These are phyloP conservation scores for Psammodynastes pulverulentus DNA, from an alignment of 2,113 vertebrate species.

Conservation along the genomic window DNA sequence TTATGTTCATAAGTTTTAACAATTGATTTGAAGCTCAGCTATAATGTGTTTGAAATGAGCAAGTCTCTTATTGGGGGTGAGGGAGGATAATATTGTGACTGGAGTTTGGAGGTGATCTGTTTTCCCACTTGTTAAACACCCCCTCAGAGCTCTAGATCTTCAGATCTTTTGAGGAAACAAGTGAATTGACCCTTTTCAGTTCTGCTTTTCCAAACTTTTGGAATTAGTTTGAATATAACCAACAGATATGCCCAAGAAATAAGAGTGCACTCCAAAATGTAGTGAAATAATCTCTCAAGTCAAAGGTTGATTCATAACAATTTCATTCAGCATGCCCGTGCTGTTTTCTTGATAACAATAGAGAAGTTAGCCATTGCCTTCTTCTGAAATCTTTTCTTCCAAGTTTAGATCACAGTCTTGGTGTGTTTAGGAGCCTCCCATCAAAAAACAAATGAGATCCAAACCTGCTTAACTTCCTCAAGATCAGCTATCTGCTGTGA, in stretches of 20 bases:
- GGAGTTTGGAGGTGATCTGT: no score
- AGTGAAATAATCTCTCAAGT: not conserved
- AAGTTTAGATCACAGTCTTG: not conserved
- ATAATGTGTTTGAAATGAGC: no score
- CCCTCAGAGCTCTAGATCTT: no score
- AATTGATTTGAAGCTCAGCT: no score
- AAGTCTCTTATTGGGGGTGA: no score
- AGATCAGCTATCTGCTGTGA: not conserved
- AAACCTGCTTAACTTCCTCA: not conserved
- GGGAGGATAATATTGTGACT: no score
- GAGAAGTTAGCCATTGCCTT: not conserved
- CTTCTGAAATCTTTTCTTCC: not conserved
- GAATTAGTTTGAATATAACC: not conserved
- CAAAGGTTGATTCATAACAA: not conserved
- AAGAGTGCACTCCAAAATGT: not conserved
- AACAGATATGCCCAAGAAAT: not conserved
- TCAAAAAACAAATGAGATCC: not conserved
- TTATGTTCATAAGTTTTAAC: no score
- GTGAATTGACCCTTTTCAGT: not conserved
- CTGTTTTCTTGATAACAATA: not conserved
- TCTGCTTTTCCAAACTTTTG: not conserved
- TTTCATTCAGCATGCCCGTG: not conserved
- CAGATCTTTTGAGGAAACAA: no score
- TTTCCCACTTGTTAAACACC: no score
- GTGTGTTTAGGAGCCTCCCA: not conserved